A percentile compares a stretch with the other conserved stretches of the same genome.
Evolutionary conservation across 1,140 invertebrate genomes (phyloP).

Genomic region (Aradophagus sp.): DNA sequence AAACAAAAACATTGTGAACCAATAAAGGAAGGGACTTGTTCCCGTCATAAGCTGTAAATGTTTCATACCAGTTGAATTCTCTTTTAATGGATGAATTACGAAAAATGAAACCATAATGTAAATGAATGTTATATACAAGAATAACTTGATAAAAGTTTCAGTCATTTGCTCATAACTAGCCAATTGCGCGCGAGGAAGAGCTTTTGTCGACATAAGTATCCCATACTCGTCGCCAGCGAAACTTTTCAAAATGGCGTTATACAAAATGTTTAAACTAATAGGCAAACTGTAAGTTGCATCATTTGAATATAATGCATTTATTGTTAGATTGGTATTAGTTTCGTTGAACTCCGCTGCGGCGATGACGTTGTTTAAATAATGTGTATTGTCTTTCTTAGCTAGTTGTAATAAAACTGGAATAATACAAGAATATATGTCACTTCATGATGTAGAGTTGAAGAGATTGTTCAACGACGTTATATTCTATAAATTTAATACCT

Average conservation of each 20-base stretch:
- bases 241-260: constrained; percentile 65
- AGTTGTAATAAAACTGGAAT: constrained; percentile 61
- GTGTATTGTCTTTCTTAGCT: constrained; percentile 55
- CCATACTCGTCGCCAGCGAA: constrained; percentile 59
- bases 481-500: constrained; percentile 22
- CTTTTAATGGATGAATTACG: constrained; percentile 67
- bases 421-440: neutral
- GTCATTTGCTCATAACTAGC: too few relatives aligned
- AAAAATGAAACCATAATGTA: too few relatives aligned
- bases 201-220: constrained; percentile 60
- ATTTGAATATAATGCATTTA: constrained; percentile 68
- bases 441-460: too few relatives aligned
- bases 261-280: constrained; percentile 66
- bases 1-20: constrained; percentile 78
- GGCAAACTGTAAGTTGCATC: constrained; percentile 67
- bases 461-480: too few relatives aligned
- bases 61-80: constrained; percentile 75
- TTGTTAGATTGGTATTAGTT: constrained; percentile 27
- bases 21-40: constrained; percentile 76
- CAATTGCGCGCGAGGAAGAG: too few relatives aligned
- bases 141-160: too few relatives aligned
- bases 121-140: too few relatives aligned
- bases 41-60: constrained; percentile 83
- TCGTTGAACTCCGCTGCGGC: constrained; percentile 66
- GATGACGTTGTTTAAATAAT: constrained; percentile 66